Conservation (phyloP, 2,113 vertebrate genomes). For the Campylomormyrus tamandua region DNA sequence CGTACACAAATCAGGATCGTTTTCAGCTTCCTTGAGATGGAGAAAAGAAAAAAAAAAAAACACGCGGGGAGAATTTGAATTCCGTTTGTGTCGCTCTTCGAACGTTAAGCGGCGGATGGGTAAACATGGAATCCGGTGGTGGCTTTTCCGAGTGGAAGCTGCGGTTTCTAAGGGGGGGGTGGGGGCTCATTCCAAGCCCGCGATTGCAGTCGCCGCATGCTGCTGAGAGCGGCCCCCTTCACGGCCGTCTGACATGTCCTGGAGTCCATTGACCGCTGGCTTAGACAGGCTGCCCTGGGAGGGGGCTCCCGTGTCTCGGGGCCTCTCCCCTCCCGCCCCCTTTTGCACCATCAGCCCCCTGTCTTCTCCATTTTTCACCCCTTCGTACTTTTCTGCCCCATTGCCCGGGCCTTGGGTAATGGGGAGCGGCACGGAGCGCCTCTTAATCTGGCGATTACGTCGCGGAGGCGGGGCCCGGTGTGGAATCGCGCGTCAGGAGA, state of each 20-base stretch:
- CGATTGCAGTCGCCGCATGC: not conserved
- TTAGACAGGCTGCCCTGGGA: constrained; percentile 73
- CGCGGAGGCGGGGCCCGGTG: constrained; percentile 84
- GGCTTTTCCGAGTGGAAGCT: not conserved
- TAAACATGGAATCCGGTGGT: constrained; percentile 28
- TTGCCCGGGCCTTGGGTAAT: constrained; percentile 69
- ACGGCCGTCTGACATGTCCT: not conserved
- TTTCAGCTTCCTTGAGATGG: constrained; percentile 7
- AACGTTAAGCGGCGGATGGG: not conserved
- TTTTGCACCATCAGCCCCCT: constrained; percentile 13
- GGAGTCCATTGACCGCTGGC: constrained; percentile 45
- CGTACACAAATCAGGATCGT: constrained; percentile 16
- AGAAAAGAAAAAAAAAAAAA: not conserved
- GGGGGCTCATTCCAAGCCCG: not conserved
- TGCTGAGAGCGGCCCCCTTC: not conserved
- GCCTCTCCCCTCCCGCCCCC: constrained; percentile 30
- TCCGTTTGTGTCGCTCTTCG: not conserved
- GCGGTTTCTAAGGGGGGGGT: not conserved
- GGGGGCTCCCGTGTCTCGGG: constrained; percentile 61
- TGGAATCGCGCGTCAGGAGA: constrained; percentile 93
- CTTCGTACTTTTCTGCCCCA: constrained; percentile 51
- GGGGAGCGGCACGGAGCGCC: constrained; percentile 69
- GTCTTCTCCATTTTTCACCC: constrained; percentile 22
- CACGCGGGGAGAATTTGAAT: constrained; percentile 22
- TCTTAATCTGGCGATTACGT: constrained; percentile 87